These are phyloP conservation scores for Heliothis peltigera DNA, from an alignment of 2,888 invertebrate genomes.

Conservation along the genomic window DNA sequence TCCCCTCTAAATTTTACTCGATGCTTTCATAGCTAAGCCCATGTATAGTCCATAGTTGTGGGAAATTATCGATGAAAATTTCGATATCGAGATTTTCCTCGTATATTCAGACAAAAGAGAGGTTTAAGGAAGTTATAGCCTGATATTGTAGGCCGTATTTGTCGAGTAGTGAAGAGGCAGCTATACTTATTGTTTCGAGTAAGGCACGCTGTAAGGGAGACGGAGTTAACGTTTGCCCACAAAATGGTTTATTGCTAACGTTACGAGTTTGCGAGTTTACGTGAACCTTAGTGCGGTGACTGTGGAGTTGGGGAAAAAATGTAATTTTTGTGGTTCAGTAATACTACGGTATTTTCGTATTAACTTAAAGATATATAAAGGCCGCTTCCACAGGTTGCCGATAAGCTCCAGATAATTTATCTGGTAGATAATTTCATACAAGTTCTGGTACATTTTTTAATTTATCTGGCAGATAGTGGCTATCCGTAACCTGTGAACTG, in stretches of 20 bases:
- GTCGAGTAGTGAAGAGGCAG: slow-evolving; percentile 26
- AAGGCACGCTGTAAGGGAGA: slow-evolving; percentile 41
- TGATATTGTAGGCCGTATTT: slow-evolving; percentile 21
- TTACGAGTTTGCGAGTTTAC: slow-evolving; percentile 49
- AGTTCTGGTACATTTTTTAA: too few relatives aligned
- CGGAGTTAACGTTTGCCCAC: slow-evolving; percentile 49
- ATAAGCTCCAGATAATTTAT: too few relatives aligned
- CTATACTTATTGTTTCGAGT: slow-evolving; percentile 17
- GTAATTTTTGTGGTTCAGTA: not conserved
- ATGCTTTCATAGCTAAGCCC: not conserved
- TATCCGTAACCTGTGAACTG: too few relatives aligned
- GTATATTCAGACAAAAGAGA: slow-evolving; percentile 5
- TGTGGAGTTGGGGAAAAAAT: slow-evolving; percentile 45
- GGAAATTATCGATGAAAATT: not conserved
- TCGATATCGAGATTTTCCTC: slow-evolving; percentile 13
- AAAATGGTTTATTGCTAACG: slow-evolving; percentile 55
- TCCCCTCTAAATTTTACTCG: not conserved
- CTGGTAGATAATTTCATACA: too few relatives aligned
- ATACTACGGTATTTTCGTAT: too few relatives aligned
- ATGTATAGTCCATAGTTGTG: not conserved
- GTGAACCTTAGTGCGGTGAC: slow-evolving; percentile 34
- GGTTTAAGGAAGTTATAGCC: slow-evolving; percentile 27
- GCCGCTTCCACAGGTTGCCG: too few relatives aligned
- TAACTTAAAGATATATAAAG: too few relatives aligned
- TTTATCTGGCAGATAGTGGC: too few relatives aligned